Evolutionary conservation across 23 tunicate species (phyloP), one percentile per base, ranked within the genome.

Genomic region (Pegea sp.): DNA sequence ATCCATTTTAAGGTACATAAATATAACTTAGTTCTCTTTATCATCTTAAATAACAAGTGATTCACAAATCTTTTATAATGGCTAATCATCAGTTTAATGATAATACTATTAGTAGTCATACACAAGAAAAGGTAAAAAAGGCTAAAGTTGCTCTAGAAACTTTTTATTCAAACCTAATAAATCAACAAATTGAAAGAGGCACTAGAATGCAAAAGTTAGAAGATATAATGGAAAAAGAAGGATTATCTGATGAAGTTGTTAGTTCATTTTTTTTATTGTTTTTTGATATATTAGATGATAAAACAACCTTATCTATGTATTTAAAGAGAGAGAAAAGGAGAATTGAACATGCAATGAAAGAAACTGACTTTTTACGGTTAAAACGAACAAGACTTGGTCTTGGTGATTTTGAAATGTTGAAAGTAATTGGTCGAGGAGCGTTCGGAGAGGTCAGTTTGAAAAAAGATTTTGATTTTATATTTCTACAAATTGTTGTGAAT

Each of bases 351-450:
- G 99, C 99, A 19, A 66, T 49, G 27, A 91, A 91, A 53, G 99
- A 91, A 53, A 91, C 99, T 4, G 99, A 91, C 49, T 91, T 91
- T 54, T 49, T 91, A 0, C 63, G 99, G 23, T 53, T 91, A 61
- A 91, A 91, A 55, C 57, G 99, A 51, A 91, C 99, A 18, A 67
- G 99, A 43, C 72, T 91, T 38, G 99, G 99, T 27, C 71, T 78
- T 3, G 74, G 76, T 33, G 99, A 91, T 63, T 91, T 91, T 58
- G 99, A 91, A 38, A 81, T 81, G 86, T 63, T 91, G 33, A 91
- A 91, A 48, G 72, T 78, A 0, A 91, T 91, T 57, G 99, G 99
- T 2, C 60, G 93, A 32, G 99, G 99, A 30, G 99, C 99, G 24
- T 91, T 78, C 67, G 99, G 99, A n/a, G 99, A 91, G 69, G 99